Evolutionary conservation across 1,140 invertebrate genomes (phyloP), one percentile per base, ranked within the genome.

Genomic region (Homalodisca vitripennis): DNA sequence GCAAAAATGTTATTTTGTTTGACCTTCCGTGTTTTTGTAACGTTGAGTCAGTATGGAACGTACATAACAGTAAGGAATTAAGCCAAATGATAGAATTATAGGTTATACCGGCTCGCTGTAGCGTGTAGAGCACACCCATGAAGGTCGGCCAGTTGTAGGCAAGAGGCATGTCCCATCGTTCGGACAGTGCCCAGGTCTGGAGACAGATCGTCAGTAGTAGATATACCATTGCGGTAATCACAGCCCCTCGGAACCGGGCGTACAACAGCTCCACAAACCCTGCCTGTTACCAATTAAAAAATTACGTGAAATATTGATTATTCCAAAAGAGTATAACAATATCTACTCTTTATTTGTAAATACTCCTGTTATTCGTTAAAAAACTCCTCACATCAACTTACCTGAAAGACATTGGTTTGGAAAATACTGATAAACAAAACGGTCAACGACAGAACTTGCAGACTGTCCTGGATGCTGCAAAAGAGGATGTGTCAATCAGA

Each of bases 401-500:
- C 72, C 69, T 73, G 72, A 48, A 73, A 73, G 31, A 73, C 70
- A 26, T 71, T 73, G 1, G 72, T 73, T 66, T 73, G 72, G 24
- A 73, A 73, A 13, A 73, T 68, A 46, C 63, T 71, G 17, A 73
- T 69, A 29, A 73, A 63, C 0, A 73, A 60, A n/a, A 71, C 51
- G 2, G 70, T 71, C 22, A 73, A 34, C 2, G 70, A 67, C 31
- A 73, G 31, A 17, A 73, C 47, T n/a, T 73, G 72, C 14, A 71
- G 53, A 41, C 70, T 71, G 41, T 71, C 70, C 66, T 73, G 72
- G 3, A 73, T 51, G 53, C 72, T 73, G 55, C 2, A 69, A 72
- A 22, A 27, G 14, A 47, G n/a, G n/a, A n/a, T n/a, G n/a, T n/a
- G n/a, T n/a, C n/a, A n/a, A n/a, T n/a, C n/a, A n/a, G n/a, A n/a